Conservation (phyloP, 2,113 vertebrate genomes). For the Carollia perspicillata region DNA sequence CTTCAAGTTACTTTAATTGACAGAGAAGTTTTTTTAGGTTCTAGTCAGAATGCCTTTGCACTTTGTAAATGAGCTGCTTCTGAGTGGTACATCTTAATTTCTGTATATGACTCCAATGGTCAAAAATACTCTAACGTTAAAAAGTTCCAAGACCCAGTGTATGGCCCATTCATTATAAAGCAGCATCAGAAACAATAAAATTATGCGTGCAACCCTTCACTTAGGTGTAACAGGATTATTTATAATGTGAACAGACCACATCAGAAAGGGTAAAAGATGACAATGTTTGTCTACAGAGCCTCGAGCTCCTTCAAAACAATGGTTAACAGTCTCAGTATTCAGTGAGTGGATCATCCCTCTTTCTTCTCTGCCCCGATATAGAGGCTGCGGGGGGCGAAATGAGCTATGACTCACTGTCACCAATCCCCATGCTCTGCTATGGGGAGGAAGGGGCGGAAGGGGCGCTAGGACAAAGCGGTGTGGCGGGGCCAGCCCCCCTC, state of each 20-base stretch:
- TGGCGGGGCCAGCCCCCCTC: not conserved
- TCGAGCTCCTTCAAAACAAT: conserved; percentile 18
- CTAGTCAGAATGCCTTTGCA: not conserved
- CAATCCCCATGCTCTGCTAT: not conserved
- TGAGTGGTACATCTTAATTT: conserved; percentile 1
- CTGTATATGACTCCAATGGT: not conserved
- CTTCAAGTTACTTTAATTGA: conserved; percentile 9
- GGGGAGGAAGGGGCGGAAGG: not conserved
- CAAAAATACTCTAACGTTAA: conserved; percentile 30
- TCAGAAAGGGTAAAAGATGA: not conserved
- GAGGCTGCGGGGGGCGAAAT: not conserved
- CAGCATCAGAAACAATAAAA: conserved; percentile 40
- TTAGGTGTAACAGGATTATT: conserved; percentile 27
- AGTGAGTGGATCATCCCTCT: not conserved
- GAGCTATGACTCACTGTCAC: not conserved
- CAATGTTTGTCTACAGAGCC: not conserved
- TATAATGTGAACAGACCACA: not conserved
- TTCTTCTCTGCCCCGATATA: not conserved
- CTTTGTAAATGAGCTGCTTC: conserved; percentile 17
- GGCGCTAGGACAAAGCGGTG: not conserved
- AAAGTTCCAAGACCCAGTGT: not conserved
- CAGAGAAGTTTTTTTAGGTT: conserved; percentile 15
- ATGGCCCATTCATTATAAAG: conserved; percentile 11
- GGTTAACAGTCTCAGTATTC: not conserved
- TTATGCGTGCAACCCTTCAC: not conserved